Evolutionary conservation across 2,113 vertebrate genomes (phyloP), one percentile per base, ranked within the genome.

Genomic region (Pampusana beccarii): DNA sequence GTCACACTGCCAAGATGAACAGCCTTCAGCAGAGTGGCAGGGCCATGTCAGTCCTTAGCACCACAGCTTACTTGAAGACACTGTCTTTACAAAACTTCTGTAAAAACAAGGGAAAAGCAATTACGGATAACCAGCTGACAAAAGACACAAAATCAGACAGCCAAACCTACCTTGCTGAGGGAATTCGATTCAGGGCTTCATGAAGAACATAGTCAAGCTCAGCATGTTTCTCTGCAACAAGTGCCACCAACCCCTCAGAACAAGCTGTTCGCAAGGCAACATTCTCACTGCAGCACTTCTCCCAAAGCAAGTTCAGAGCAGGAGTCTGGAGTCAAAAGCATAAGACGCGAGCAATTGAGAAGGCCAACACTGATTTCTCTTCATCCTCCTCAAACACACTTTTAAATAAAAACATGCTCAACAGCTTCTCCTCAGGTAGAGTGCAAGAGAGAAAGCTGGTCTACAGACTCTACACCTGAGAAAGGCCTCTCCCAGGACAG

Each of bases 261-360:
- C 99, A 99, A 64, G 98, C 97, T 5, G 98, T 98, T 28, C 98
- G 97, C 81, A 99, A 98, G 51, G 97, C 96, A 11, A 98, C 97
- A 2, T 91, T 96, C 70, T 99, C 99, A 81, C 98, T 98, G 97
- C 99, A 98, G 88, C 99, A 99, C 91, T 98, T 99, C 96, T 99
- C 98, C 99, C 99, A 99, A 31, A 99, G 98, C 77, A 98, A 94
- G 94, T 98, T 98, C 97, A 99, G 67, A 8, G 99, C 98, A 16
- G 98, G 98, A 40, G 98, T 98, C 99, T 99, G 96, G 88, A 98
- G 95, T 56, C 14, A 96, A 97, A 95, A 84, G 26, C 17, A 74
- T 21, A 4, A 81, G 26, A 84, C 46, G 93, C 14, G 81, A 77
- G 6, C 16, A 88, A 44, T 57, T 57, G 17, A 95, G 17, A 69